phyloP scores from a whole-genome alignment of 2,888 invertebrate species.

The Serrognathus titanus region DNA sequence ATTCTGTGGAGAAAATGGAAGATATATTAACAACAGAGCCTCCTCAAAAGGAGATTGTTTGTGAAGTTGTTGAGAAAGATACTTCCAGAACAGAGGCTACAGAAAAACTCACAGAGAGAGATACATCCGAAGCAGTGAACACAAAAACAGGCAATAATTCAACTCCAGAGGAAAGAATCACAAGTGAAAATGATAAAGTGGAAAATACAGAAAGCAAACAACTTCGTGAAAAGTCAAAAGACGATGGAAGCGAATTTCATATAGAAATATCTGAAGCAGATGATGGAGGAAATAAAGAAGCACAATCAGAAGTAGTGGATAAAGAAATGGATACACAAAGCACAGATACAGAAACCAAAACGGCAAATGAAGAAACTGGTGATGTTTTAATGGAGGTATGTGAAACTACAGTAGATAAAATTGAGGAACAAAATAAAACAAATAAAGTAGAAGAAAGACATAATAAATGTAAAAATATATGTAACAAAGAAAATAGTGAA shows the following conservation, averaged over 20 bases:
- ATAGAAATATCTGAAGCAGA: slow-evolving; percentile 6
- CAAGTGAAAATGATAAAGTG: slow-evolving; percentile 30
- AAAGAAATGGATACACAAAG: no score
- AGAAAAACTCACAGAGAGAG: no score
- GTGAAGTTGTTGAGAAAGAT: slow-evolving; percentile 7
- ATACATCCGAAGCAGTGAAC: no score
- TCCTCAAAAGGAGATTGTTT: slow-evolving; percentile 34
- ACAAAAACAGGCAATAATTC: no score
- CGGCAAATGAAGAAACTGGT: no score
- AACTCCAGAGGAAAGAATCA: not conserved
- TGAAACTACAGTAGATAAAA: not conserved
- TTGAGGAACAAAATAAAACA: not conserved
- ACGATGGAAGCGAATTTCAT: slow-evolving; percentile 17
- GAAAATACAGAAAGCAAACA: slow-evolving; percentile 15
- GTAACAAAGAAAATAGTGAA: no score
- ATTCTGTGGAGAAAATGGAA: slow-evolving; percentile 6
- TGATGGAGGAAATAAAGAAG: slow-evolving; percentile 28
- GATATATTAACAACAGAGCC: no score
- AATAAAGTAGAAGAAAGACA: no score
- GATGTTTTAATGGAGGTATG: no score
- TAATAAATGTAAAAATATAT: no score
- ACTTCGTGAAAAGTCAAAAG: slow-evolving; percentile 8
- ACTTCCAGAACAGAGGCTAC: not conserved
- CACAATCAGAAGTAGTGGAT: slow-evolving; percentile 12
- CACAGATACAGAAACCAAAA: no score